A percentile compares a stretch with the other conserved stretches of the same genome.
Conservation (phyloP, 2,888 invertebrate genomes). For the Pecten maximus region DNA sequence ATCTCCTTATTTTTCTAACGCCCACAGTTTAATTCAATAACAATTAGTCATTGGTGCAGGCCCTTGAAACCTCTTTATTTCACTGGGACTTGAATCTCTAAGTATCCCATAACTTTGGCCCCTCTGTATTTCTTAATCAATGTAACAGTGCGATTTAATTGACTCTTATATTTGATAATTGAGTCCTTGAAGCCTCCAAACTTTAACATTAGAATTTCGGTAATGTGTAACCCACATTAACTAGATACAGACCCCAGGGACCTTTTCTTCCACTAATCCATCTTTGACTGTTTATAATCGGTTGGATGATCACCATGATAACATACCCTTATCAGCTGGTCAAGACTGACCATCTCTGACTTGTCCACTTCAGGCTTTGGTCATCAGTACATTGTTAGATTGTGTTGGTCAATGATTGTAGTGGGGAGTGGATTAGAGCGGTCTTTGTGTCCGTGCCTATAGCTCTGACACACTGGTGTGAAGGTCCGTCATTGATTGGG, state of each 20-base stretch:
- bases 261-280: not conserved
- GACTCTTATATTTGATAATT: not conserved
- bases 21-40: no score
- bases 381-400: not conserved
- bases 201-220: not conserved
- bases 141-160: no score
- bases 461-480: not conserved
- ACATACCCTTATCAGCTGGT: slow-evolving; percentile 20
- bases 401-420: slow-evolving; percentile 4
- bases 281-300: not conserved
- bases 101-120: no score
- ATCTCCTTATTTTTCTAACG: not conserved
- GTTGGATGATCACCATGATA: not conserved
- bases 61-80: no score
- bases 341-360: slow-evolving; percentile 4
- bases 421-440: slow-evolving; percentile 4
- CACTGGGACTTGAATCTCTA: no score
- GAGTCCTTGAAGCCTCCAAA: not conserved
- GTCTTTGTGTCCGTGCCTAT: not conserved
- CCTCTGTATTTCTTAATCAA: no score
- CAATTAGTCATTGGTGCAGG: no score
- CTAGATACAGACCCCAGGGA: not conserved
- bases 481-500: not conserved
- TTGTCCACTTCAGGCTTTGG: not conserved
- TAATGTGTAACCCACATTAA: not conserved